Evolutionary conservation across 1,140 invertebrate species (phyloP).

Genomic region (Heliothis subflexa): DNA sequence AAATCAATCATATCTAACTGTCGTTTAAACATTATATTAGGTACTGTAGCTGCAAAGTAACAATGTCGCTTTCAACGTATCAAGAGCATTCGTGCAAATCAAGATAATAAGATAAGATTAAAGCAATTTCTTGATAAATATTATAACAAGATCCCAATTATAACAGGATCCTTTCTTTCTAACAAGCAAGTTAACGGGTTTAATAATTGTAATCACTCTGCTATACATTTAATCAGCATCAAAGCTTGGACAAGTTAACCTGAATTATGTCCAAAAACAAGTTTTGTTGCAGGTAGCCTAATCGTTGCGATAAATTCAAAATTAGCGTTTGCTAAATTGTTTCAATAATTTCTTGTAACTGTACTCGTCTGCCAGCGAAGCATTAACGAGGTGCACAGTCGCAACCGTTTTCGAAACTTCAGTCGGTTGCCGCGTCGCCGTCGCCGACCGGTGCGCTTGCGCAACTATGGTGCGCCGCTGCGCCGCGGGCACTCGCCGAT

Average conservation of each 20-base stretch:
- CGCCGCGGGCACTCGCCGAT: constrained; percentile 63
- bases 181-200: constrained; percentile 41
- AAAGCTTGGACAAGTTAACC: constrained; percentile 5
- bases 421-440: constrained; percentile 47
- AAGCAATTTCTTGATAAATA: constrained; percentile 36
- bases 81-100: constrained; percentile 29
- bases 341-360: constrained; percentile 49
- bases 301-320: constrained; percentile 32
- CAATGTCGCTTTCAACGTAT: constrained; percentile 1
- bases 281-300: constrained; percentile 41
- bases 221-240: constrained; percentile 31
- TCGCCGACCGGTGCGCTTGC: constrained; percentile 63
- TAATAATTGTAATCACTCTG: constrained; percentile 3
- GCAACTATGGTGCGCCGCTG: constrained; percentile 59
- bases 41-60: background rate
- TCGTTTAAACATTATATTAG: no score
- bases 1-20: background rate
- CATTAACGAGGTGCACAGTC: constrained; percentile 50
- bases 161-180: constrained; percentile 42
- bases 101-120: constrained; percentile 23
- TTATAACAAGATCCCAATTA: constrained; percentile 37
- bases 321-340: constrained; percentile 43
- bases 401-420: constrained; percentile 70
- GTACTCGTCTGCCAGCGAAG: constrained; percentile 48
- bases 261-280: constrained; percentile 30